Base-by-base conservation (phyloP, 2,888 invertebrate species). In the Notodonta dromedarius region DNA sequence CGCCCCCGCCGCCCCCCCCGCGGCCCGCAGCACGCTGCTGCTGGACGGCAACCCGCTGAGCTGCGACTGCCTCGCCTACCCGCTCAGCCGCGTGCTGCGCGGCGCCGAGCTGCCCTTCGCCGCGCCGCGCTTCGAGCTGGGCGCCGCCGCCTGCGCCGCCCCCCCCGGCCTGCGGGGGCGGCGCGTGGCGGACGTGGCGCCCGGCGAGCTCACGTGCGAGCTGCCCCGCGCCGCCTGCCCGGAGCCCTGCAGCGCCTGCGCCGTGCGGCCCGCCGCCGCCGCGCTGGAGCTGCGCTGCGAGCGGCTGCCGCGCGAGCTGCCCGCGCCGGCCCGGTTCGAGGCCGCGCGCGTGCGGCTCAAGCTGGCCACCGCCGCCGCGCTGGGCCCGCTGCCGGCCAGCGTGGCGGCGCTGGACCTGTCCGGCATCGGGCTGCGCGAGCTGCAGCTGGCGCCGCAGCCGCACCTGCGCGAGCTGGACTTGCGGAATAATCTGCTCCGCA, bases 41-140 rank as follows among this genome's bases (percentile, higher is more conserved):
- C 61, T 88, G 0, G 77, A 74, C 13, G 11, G 76, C 56, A 88
- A 88, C 58, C 86, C 85, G 0, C 70, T 82, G 32, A 0, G 0
- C 7, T 87, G 88, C 65, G 82, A 83, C 61, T 88, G 88, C 57
- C 5, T 32, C 0, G 56, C 86, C 0, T 82, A 77, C 51, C 46
- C 60, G 4, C 64, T 85, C 0, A 58, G 58, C 0, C 44, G 63
- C 35, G 42, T 69, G 8, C 7, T 63, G 0, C 12, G 16, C 11
- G 66, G 65, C 0, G 13, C n/a, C 0, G 46, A 13, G 1, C 39
- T 56, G 0, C 0, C 44, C 0, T 6, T 7, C 0, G n/a, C 24
- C 4, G 70, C 60, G 56, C 54, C 67, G 0, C 62, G 51, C 2
- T 53, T 77, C 0, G 39, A 24, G 0, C 1, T 75, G 0, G 53